phyloP scores from a whole-genome alignment of 1,140 invertebrate species.

The Campodea augens region DNA sequence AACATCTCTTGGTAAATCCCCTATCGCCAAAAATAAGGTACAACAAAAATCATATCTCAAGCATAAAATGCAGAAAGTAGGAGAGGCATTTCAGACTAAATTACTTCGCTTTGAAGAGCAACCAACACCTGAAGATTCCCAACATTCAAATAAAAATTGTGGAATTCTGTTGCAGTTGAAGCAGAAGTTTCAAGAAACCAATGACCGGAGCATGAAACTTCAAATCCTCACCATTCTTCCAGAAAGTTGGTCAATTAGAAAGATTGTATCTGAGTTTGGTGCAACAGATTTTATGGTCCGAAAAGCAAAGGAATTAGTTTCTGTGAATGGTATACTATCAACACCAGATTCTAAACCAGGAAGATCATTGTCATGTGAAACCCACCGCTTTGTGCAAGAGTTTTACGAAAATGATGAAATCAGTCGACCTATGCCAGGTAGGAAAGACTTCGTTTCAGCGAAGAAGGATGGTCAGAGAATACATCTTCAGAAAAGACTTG shows the following conservation, averaged over 20 bases:
- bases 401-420: slow-evolving; percentile 6
- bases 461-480: neutral
- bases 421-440: slow-evolving; percentile 1
- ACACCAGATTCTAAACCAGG: neutral
- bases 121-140: no score
- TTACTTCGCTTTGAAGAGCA: no score
- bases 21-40: no score
- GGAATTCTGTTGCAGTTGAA: neutral
- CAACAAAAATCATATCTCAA: no score
- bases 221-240: neutral
- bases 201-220: neutral
- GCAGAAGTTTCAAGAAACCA: neutral
- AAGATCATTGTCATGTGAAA: neutral
- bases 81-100: no score
- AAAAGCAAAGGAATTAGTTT: neutral
- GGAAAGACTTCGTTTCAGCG: slow-evolving; percentile 3
- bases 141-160: no score
- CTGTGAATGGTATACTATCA: neutral
- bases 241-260: neutral
- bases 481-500: slow-evolving; percentile 4
- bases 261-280: neutral
- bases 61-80: no score
- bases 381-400: neutral
- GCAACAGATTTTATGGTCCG: neutral
- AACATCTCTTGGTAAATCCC: no score